A percentile compares a stretch with the other conserved stretches of the same genome.
These are phyloP conservation scores for Coryphaenoides rupestris DNA, from an alignment of 2,113 vertebrate genomes.

Conservation along the genomic window DNA sequence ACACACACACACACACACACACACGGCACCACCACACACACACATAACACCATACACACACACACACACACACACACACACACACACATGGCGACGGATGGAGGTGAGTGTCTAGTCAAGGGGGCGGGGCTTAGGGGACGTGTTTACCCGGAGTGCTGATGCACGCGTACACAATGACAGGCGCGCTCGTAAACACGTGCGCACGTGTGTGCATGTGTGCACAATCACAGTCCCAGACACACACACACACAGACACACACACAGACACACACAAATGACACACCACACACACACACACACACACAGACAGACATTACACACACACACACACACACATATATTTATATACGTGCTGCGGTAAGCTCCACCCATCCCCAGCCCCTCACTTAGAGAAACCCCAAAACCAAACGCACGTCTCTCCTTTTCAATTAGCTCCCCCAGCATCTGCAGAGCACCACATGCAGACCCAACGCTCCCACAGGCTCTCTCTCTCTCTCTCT, in stretches of 20 bases:
- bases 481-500: too few relatives aligned
- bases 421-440: slow-evolving; percentile 67
- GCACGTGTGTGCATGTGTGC: background rate
- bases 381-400: slow-evolving; percentile 63
- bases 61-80: too few relatives aligned
- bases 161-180: slow-evolving; percentile 20
- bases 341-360: slow-evolving; percentile 46
- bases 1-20: too few relatives aligned
- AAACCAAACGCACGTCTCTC: slow-evolving; percentile 60
- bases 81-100: slow-evolving; percentile 44
- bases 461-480: slow-evolving; percentile 57
- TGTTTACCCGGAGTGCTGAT: slow-evolving; percentile 48
- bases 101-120: slow-evolving; percentile 45
- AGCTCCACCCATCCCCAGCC: slow-evolving; percentile 60
- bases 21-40: too few relatives aligned
- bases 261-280: background rate
- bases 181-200: background rate
- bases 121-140: slow-evolving; percentile 56
- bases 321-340: slow-evolving; percentile 16
- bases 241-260: background rate
- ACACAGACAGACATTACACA: slow-evolving; percentile 18
- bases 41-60: too few relatives aligned
- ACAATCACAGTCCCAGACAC: too few relatives aligned
- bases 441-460: slow-evolving; percentile 43
- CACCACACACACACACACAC: slow-evolving; percentile 3